Percentiles rank a stretch among this genome's conserved stretches.
Conservation (phyloP, 2,113 vertebrate species). For the Mesitornis unicolor region DNA sequence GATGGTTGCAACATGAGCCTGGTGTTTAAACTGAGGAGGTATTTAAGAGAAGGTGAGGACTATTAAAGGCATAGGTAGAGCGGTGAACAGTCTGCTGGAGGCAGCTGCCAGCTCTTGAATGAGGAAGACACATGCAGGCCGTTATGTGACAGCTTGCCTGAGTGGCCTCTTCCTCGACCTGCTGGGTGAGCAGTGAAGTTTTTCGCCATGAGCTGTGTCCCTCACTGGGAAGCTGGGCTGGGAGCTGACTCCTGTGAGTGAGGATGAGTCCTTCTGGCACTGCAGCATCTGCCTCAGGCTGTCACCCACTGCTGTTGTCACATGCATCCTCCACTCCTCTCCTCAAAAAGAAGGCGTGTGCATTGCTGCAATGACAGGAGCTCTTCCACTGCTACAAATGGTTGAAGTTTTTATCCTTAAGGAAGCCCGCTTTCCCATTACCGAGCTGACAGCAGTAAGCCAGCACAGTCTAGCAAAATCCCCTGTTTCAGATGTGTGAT, state of each 20-base stretch:
- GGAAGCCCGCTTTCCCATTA: background rate
- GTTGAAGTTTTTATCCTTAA: background rate
- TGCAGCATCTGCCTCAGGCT: background rate
- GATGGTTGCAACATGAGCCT: background rate
- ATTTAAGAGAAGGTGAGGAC: background rate
- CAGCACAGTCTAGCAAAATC: background rate
- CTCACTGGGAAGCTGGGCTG: background rate
- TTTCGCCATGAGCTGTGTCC: accelerated
- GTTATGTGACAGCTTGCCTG: background rate
- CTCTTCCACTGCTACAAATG: accelerated
- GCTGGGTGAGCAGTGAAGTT: background rate
- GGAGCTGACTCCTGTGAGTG: background rate
- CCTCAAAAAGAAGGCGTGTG: accelerated
- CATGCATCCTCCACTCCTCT: accelerated
- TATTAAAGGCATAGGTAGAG: background rate
- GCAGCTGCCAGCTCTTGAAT: background rate
- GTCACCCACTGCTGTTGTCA: background rate
- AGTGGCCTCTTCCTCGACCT: accelerated
- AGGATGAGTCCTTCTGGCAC: background rate
- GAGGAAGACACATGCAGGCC: accelerated
- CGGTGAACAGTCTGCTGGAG: background rate
- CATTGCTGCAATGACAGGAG: background rate
- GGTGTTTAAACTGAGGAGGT: background rate
- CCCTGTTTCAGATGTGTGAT: background rate
- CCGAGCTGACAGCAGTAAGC: accelerated